Percentiles rank a stretch among this genome's conserved stretches.
Conservation (phyloP, 2,113 vertebrate species). For the Triplophysa dalaica region DNA sequence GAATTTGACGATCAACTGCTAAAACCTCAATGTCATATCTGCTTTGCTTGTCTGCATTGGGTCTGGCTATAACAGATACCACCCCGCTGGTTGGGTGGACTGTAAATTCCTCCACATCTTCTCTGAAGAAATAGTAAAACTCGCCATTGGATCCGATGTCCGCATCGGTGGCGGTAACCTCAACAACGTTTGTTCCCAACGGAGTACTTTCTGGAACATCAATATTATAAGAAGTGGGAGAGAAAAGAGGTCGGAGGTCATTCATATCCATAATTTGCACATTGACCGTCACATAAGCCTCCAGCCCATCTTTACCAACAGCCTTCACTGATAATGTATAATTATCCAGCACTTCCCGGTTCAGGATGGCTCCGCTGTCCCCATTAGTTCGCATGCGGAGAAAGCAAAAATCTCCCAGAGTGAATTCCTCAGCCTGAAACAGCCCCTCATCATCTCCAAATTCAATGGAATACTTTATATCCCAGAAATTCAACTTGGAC, state of each 20-base stretch:
- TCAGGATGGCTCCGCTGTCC: constrained; percentile 87
- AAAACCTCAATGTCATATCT: constrained; percentile 88
- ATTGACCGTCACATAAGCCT: constrained; percentile 87
- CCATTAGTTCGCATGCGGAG: constrained; percentile 91
- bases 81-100: constrained; percentile 94
- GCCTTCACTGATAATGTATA: constrained; percentile 91
- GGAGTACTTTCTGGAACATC: constrained; percentile 88
- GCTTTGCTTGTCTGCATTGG: constrained; percentile 82
- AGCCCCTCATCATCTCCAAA: constrained; percentile 89
- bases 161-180: constrained; percentile 93
- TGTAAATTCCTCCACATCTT: constrained; percentile 86
- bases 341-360: constrained; percentile 93
- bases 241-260: constrained; percentile 93
- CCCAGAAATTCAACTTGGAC: constrained; percentile 79
- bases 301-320: constrained; percentile 82
- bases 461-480: constrained; percentile 87
- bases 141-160: constrained; percentile 94
- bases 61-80: constrained; percentile 84
- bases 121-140: constrained; percentile 97
- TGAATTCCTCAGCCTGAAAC: constrained; percentile 89
- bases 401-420: constrained; percentile 96
- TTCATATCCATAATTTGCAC: constrained; percentile 95
- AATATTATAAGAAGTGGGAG: constrained; percentile 91
- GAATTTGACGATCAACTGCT: constrained; percentile 93
- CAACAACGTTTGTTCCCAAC: constrained; percentile 86